These are phyloP conservation scores for Pseudomyrmex sp. DNA, from an alignment of 1,140 invertebrate species.

Conservation along the genomic window DNA sequence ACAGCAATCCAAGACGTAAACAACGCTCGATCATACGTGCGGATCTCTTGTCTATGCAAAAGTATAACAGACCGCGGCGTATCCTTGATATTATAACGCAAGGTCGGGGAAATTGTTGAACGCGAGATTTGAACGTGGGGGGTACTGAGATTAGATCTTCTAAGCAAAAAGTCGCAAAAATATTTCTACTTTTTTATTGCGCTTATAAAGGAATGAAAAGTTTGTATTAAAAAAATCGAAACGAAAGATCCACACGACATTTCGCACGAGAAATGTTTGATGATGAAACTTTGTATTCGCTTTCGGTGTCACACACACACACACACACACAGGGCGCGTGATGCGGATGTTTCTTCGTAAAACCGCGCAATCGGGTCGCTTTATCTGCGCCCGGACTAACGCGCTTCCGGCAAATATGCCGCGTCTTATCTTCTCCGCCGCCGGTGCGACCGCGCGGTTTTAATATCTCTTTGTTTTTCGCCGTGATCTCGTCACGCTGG, in stretches of 20 bases:
- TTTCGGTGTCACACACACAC: not conserved
- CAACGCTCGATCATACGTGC: constrained; percentile 43
- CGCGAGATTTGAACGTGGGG: too few species aligned
- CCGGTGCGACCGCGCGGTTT: constrained; percentile 20
- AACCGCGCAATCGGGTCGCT: constrained; percentile 39
- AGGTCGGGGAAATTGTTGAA: too few species aligned
- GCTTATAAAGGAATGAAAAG: too few species aligned
- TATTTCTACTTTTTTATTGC: too few species aligned
- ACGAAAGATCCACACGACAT: too few species aligned
- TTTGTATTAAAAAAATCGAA: too few species aligned
- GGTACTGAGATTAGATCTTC: too few species aligned
- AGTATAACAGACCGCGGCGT: not conserved
- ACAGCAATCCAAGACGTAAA: constrained; percentile 61
- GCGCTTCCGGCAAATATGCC: constrained; percentile 62
- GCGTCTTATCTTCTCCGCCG: constrained; percentile 41
- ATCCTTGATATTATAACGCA: too few species aligned
- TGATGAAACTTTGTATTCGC: too few species aligned
- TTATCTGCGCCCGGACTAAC: constrained; percentile 57
- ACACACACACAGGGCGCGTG: constrained; percentile 1
- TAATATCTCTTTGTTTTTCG: constrained; percentile 49
- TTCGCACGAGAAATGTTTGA: too few species aligned
- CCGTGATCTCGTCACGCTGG: constrained; percentile 1
- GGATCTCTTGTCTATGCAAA: not conserved
- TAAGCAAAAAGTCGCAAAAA: too few species aligned
- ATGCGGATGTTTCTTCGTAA: constrained; percentile 56